phyloP scores from a whole-genome alignment of 1,140 invertebrate species.

The Trichomalopsis sarcophagae region DNA sequence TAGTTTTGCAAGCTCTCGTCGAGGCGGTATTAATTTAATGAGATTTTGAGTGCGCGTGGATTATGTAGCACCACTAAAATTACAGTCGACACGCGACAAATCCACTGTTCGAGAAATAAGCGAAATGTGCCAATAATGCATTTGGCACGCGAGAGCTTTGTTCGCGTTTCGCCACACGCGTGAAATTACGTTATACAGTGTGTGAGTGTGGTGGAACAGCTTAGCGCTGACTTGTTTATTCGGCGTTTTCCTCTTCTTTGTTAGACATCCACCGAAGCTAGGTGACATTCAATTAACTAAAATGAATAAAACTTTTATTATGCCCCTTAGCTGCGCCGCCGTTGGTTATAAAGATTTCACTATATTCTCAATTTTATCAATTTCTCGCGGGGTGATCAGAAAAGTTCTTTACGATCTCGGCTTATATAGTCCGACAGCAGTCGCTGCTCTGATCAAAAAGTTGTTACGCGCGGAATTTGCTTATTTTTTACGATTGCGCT shows the following conservation, averaged over 20 bases:
- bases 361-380: constrained; percentile 36
- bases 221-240: no score
- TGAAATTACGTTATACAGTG: background rate
- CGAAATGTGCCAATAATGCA: background rate
- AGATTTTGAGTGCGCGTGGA: background rate
- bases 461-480: background rate
- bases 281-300: background rate
- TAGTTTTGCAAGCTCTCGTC: background rate
- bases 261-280: background rate
- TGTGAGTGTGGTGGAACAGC: background rate
- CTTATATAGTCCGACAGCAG: background rate
- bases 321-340: background rate
- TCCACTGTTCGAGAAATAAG: no score
- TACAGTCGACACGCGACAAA: background rate
- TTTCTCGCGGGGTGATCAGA: background rate
- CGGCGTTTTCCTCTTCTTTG: background rate
- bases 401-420: constrained; percentile 7
- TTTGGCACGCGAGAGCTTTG: background rate
- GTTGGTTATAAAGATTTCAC: constrained; percentile 11
- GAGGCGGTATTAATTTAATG: background rate
- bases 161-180: no score
- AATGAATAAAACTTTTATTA: constrained; percentile 29
- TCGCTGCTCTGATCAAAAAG: constrained; percentile 43
- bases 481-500: background rate
- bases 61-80: background rate